Conservation (phyloP, 2,113 vertebrate species). For the Ophthalmolycus amberensis region DNA sequence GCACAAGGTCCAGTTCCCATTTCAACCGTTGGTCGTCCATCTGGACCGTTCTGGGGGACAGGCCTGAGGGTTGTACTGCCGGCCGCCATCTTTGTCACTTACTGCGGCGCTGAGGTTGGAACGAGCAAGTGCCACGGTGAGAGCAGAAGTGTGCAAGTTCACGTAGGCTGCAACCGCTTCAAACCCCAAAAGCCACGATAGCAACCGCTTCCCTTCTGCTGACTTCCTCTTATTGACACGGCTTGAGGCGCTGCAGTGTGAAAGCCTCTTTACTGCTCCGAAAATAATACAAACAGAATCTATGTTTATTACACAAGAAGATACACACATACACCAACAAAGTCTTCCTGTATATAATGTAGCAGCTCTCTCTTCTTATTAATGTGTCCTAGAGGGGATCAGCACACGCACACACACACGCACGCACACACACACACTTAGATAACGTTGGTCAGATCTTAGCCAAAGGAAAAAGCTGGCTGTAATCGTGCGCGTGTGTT, state of each 20-base stretch:
- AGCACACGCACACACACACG: constrained; percentile 5
- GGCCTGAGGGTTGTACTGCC: background rate
- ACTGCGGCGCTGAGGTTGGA: no score
- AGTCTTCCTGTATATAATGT: background rate
- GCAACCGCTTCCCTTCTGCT: no score
- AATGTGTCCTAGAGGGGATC: constrained; percentile 2
- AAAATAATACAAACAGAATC: no score
- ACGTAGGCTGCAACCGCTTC: no score
- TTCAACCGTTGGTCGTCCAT: background rate
- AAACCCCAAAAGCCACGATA: no score
- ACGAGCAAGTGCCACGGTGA: no score
- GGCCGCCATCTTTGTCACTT: background rate
- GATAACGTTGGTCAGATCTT: constrained; percentile 29
- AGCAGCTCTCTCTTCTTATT: background rate
- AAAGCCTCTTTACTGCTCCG: no score
- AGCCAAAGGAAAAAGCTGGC: constrained; percentile 28
- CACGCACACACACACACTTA: constrained; percentile 1
- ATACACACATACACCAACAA: background rate
- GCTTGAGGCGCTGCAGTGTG: no score
- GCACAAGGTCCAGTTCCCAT: background rate
- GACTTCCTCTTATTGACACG: no score
- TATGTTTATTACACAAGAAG: background rate
- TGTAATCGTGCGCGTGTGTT: constrained; percentile 13
- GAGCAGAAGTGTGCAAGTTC: no score
- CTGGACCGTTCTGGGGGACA: background rate